Evolutionary conservation across 2,797 vertebrate species (phyloP), one percentile per base, ranked within the genome.

Genomic region (Hemibagrus guttatus): DNA sequence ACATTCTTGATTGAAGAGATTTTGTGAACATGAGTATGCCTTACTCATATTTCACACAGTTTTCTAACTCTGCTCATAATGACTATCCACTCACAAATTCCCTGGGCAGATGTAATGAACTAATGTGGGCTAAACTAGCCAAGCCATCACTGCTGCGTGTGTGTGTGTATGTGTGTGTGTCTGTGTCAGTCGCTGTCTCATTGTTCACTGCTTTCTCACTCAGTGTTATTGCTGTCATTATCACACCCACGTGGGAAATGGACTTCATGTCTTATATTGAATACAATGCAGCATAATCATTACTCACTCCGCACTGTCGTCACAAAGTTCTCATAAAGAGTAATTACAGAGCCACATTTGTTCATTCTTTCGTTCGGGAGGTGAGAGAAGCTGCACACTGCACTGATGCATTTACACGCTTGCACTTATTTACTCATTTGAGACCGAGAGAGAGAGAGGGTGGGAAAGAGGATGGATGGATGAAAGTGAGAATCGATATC

Each of bases 381-480:
- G 76, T 81, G 79, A 88, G 78, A 69, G 85, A 71, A 87, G 35
- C 39, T 13, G 39, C 79, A 17, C 39, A 6, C 19, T 42, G 39
- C 54, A 93, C 93, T 93, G 92, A 91, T 93, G 92, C 89, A 88
- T 88, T 91, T 92, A 90, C 87, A 88, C 89, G 85, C 90, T 85
- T 39, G 89, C 93, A 92, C 91, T 94, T 92, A 92, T 93, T 92
- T 92, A 92, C 92, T 92, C 89, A 90, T 87, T 91, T 82, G 87
- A 84, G 84, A 86, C 13, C 35, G 80, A 71, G 87, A 68, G 28
- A 80, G 23, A 35, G 14, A 82, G 79, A 75, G 66, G 72, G 72
- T 6, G 85, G 58, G 63, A 76, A 54, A 81, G 61, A 71, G 66
- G 63, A 59, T 42, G 71, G 82, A 84, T 59, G 58, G 85, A n/a